Conservation (phyloP, 1,140 invertebrate genomes). For the Neodiprion lecontei region DNA sequence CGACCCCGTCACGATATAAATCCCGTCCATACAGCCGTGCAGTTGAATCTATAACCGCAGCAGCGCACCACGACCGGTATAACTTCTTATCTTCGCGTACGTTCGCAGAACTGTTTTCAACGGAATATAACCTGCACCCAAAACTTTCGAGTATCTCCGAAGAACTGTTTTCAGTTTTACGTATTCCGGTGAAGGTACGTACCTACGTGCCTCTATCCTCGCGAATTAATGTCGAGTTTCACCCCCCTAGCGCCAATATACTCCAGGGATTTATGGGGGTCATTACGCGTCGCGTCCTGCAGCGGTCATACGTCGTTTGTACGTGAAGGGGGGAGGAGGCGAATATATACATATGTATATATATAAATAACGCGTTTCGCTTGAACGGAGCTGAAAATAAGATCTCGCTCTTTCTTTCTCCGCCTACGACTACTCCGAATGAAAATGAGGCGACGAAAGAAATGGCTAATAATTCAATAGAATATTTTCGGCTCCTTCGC, state of each 20-base stretch:
- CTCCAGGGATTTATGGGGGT: background rate
- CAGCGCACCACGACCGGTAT: too few relatives aligned
- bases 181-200: background rate
- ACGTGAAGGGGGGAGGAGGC: background rate
- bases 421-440: background rate
- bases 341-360: background rate
- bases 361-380: background rate
- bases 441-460: background rate
- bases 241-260: background rate
- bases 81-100: background rate
- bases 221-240: too few relatives aligned
- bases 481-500: background rate
- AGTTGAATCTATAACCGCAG: too few relatives aligned
- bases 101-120: slow-evolving; percentile 4
- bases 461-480: background rate
- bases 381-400: background rate
- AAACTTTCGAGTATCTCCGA: background rate
- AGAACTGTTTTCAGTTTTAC: background rate
- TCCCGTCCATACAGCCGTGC: too few relatives aligned
- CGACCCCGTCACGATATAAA: too few relatives aligned
- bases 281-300: background rate
- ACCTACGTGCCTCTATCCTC: background rate
- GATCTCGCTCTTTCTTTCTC: background rate
- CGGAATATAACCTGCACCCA: background rate
- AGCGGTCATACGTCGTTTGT: background rate